Evolutionary conservation across 2,113 vertebrate species (phyloP).

Genomic region (Triplophysa dalaica): DNA sequence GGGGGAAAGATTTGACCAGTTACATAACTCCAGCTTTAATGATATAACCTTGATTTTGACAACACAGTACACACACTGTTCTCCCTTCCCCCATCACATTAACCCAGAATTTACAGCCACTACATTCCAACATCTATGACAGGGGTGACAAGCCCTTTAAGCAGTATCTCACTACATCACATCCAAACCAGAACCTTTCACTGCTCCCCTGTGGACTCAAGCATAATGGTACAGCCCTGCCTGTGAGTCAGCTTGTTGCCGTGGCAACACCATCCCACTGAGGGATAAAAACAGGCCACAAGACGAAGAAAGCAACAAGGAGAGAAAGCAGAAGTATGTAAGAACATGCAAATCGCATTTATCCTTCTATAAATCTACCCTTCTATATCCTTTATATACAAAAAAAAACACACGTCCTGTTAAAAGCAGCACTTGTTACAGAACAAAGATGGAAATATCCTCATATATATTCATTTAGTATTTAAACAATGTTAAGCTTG

Average conservation of each 20-base stretch:
- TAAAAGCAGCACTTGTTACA: too few relatives aligned
- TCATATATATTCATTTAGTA: too few relatives aligned
- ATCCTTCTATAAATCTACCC: background rate
- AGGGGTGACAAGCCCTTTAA: slow-evolving; percentile 21
- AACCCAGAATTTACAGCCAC: slow-evolving; percentile 7
- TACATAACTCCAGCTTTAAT: background rate
- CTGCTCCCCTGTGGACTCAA: slow-evolving; percentile 62
- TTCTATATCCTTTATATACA: background rate
- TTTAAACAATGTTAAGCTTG: too few relatives aligned
- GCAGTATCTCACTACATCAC: slow-evolving; percentile 41
- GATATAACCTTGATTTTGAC: background rate
- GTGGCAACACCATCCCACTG: slow-evolving; percentile 74
- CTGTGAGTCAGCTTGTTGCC: slow-evolving; percentile 77
- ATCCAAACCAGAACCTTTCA: slow-evolving; percentile 54
- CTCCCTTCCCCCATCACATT: slow-evolving; percentile 35
- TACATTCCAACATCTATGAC: background rate
- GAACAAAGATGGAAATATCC: too few relatives aligned
- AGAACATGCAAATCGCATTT: background rate
- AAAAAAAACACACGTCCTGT: too few relatives aligned
- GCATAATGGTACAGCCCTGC: slow-evolving; percentile 71
- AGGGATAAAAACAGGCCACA: slow-evolving; percentile 47
- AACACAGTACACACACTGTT: background rate
- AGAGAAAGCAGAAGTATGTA: slow-evolving; percentile 23
- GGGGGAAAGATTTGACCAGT: slow-evolving; percentile 21
- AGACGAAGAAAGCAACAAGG: slow-evolving; percentile 47